phyloP scores from a whole-genome alignment of 2,797 vertebrate genomes.

The Oophaga sylvatica region DNA sequence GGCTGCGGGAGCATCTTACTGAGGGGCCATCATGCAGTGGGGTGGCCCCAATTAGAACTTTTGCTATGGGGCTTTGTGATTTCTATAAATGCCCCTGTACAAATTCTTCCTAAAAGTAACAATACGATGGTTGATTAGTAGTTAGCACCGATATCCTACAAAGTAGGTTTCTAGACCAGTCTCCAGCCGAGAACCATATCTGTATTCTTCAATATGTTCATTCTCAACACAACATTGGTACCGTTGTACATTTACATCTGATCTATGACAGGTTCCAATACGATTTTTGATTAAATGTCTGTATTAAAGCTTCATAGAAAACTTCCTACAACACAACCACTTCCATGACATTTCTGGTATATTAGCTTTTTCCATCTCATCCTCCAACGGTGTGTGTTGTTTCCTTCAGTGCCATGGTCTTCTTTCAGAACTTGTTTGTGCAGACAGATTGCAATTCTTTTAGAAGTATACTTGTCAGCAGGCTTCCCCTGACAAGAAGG shows the following conservation, averaged over 20 bases:
- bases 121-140: no score
- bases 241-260: neutral
- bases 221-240: no score
- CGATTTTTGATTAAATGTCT: neutral
- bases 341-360: neutral
- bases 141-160: no score
- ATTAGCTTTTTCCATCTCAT: neutral
- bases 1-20: no score
- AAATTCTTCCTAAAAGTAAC: no score
- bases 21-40: no score
- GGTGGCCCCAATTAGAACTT: no score
- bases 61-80: no score
- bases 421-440: constrained; percentile 8
- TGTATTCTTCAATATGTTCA: no score
- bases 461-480: constrained; percentile 21
- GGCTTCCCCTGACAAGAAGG: neutral
- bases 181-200: no score
- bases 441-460: constrained; percentile 29
- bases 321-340: neutral
- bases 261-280: neutral
- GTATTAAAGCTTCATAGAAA: neutral
- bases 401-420: neutral
- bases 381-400: neutral
- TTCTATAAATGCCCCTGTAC: no score
- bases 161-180: no score